These are phyloP conservation scores for Bombylius discolor DNA, from an alignment of 2,888 invertebrate species.

Conservation along the genomic window DNA sequence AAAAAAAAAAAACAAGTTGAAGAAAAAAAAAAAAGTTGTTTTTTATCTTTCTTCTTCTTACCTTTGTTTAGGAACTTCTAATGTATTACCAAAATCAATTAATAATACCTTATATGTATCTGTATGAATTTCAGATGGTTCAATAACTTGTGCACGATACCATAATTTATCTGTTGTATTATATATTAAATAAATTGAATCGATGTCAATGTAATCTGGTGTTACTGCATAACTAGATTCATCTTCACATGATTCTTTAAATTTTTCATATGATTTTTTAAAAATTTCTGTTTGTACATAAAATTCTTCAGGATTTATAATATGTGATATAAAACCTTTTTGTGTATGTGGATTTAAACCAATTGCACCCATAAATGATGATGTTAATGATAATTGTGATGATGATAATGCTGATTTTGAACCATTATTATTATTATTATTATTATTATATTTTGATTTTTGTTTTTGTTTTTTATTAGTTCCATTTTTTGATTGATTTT, in stretches of 20 bases:
- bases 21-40: neutral
- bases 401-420: too few relatives aligned
- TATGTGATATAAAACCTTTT: constrained; percentile 42
- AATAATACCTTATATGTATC: constrained; percentile 43
- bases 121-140: constrained; percentile 21
- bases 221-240: constrained; percentile 13
- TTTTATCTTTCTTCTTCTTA: constrained; percentile 27
- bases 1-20: neutral
- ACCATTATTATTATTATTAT: too few relatives aligned
- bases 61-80: constrained; percentile 39
- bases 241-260: constrained; percentile 12
- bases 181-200: constrained; percentile 48
- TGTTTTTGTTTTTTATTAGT: too few relatives aligned
- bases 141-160: constrained; percentile 43
- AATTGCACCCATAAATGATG: neutral
- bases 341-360: constrained; percentile 16
- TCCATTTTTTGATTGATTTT: too few relatives aligned
- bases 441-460: too few relatives aligned
- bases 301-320: constrained; percentile 49
- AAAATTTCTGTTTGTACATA: constrained; percentile 38
- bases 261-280: constrained; percentile 1
- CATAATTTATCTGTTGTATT: constrained; percentile 45
- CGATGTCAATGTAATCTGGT: constrained; percentile 30
- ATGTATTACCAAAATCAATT: constrained; percentile 50
- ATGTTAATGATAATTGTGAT: too few relatives aligned